Evolutionary conservation across 2,797 vertebrate genomes (phyloP).

Genomic region (Esox lucius): DNA sequence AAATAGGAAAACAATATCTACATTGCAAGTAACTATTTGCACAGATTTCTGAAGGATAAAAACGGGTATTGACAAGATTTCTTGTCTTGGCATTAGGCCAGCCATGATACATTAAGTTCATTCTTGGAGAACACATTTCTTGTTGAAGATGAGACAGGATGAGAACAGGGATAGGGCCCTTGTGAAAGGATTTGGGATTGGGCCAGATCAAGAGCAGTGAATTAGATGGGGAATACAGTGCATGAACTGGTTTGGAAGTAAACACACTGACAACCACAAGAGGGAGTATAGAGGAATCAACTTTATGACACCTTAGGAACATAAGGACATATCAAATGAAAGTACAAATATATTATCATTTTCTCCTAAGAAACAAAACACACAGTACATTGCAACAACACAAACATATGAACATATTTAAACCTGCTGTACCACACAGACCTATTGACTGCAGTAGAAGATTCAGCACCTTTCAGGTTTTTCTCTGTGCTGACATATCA

Average conservation of each 20-base stretch:
- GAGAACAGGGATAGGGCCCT: not conserved
- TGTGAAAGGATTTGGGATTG: not conserved
- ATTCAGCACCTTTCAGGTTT: not conserved
- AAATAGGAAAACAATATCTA: no score
- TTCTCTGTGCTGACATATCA: not conserved
- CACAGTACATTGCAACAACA: not conserved
- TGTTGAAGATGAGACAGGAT: not conserved
- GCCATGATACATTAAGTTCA: not conserved
- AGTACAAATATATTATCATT: not conserved
- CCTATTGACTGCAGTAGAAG: not conserved
- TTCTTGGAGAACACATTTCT: not conserved
- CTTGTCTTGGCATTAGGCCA: no score
- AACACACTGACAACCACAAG: slow-evolving; percentile 14
- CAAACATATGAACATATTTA: not conserved
- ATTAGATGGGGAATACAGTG: not conserved
- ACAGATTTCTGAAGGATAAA: no score
- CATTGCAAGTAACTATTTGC: no score
- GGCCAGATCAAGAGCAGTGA: not conserved
- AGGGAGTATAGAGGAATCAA: slow-evolving; percentile 18
- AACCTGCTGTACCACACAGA: not conserved
- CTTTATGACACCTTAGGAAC: not conserved
- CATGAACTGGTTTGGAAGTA: not conserved
- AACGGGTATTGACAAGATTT: no score
- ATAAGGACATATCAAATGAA: not conserved
- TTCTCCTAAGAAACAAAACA: not conserved